Conservation (phyloP, 2,888 invertebrate species). For the Agonum fuliginosum region DNA sequence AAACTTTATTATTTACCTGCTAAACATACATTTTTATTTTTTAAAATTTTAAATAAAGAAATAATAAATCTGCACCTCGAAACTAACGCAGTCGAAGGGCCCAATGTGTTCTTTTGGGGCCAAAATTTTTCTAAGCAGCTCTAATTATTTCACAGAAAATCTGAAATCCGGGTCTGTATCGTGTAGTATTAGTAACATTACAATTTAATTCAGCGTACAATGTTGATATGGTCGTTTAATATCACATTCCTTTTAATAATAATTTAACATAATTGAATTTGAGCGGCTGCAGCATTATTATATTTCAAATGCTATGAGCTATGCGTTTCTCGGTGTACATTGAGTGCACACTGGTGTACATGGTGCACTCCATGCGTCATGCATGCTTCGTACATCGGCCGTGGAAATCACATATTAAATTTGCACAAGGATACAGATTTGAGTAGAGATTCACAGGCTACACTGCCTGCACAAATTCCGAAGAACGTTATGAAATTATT, state of each 20-base stretch:
- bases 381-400: neutral
- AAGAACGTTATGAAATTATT: no score
- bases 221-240: conserved; percentile 24
- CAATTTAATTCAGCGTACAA: conserved; percentile 11
- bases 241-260: conserved; percentile 41
- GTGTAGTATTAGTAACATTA: neutral
- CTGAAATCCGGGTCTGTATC: neutral
- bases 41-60: no score
- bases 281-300: neutral
- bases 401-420: conserved; percentile 21
- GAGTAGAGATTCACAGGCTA: neutral
- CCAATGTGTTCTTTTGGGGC: no score
- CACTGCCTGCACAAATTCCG: neutral
- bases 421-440: neutral
- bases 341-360: neutral
- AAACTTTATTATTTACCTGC: no score
- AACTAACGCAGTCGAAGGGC: no score
- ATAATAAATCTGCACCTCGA: no score
- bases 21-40: no score
- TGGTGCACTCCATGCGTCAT: neutral
- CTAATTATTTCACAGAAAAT: neutral
- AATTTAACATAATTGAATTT: conserved; percentile 31
- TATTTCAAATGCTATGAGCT: conserved; percentile 21
- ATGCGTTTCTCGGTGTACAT: neutral
- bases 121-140: no score